Evolutionary conservation across 1,140 invertebrate species (phyloP).

Genomic region (Pseudomyrmex pallidus): DNA sequence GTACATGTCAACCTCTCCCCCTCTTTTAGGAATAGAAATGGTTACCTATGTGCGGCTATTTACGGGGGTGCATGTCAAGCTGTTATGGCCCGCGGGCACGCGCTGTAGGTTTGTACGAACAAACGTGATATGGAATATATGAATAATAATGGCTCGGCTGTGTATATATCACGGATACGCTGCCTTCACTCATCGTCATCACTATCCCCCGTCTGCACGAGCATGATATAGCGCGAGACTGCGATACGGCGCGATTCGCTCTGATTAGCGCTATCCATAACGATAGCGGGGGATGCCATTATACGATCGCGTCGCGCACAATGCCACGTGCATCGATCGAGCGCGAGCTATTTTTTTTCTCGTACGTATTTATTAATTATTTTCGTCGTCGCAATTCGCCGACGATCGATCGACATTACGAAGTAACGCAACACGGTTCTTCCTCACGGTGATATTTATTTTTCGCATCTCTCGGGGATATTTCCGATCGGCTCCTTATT

Average conservation of each 20-base stretch:
- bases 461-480: background rate
- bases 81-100: conserved; percentile 71
- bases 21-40: conserved; percentile 62
- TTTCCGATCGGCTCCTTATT: background rate
- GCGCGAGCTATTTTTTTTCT: background rate
- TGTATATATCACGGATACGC: conserved; percentile 77
- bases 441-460: background rate
- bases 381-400: too few relatives aligned
- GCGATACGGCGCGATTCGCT: conserved; percentile 82
- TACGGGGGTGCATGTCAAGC: conserved; percentile 74
- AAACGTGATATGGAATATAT: conserved; percentile 85
- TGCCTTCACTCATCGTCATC: conserved; percentile 73
- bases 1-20: conserved; percentile 31
- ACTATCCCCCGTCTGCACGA: conserved; percentile 58
- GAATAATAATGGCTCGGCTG: conserved; percentile 83
- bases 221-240: conserved; percentile 79
- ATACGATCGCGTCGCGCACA: conserved; percentile 36
- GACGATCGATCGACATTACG: background rate
- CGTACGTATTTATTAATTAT: too few relatives aligned
- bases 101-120: conserved; percentile 79
- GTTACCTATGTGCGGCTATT: conserved; percentile 74
- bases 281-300: conserved; percentile 73
- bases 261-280: conserved; percentile 84
- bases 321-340: background rate
- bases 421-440: background rate